Percentiles rank a stretch among this genome's conserved stretches.
Evolutionary conservation across 2,797 vertebrate genomes (phyloP).

Genomic region (Sciaenops ocellatus): DNA sequence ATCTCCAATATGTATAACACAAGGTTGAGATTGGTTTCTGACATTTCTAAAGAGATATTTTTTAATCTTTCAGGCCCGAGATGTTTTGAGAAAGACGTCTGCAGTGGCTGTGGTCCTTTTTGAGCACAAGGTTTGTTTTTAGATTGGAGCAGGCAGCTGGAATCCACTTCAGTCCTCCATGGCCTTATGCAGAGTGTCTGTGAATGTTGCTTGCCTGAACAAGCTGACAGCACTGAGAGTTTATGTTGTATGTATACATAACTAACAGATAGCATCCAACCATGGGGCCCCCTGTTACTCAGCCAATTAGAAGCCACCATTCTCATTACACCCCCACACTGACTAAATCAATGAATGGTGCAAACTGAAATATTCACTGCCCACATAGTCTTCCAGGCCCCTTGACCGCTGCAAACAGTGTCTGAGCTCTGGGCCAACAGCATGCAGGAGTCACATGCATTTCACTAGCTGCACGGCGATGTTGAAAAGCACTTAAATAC

Average conservation of each 20-base stretch:
- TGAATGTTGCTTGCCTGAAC: slow-evolving; percentile 33
- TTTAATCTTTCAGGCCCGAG: not conserved
- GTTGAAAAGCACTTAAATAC: slow-evolving; percentile 66
- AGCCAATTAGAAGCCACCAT: slow-evolving; percentile 65
- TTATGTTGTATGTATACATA: slow-evolving; percentile 53
- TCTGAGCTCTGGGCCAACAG: slow-evolving; percentile 19
- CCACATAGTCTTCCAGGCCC: slow-evolving; percentile 20
- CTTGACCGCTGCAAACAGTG: slow-evolving; percentile 39
- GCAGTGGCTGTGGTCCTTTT: slow-evolving; percentile 10
- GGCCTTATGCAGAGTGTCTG: slow-evolving; percentile 45
- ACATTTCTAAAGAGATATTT: slow-evolving; percentile 12
- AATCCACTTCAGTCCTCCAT: slow-evolving; percentile 50
- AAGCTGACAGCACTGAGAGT: slow-evolving; percentile 24
- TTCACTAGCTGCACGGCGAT: slow-evolving; percentile 3
- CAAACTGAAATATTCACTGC: slow-evolving; percentile 45
- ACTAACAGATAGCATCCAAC: slow-evolving; percentile 37
- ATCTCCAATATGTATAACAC: not conserved
- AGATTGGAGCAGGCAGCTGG: slow-evolving; percentile 60
- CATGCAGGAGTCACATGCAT: slow-evolving; percentile 18
- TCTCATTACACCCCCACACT: slow-evolving; percentile 56
- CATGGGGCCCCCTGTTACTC: slow-evolving; percentile 5
- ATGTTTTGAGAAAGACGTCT: not conserved
- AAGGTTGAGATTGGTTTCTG: not conserved
- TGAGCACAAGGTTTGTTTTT: slow-evolving; percentile 67
- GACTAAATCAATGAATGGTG: slow-evolving; percentile 52